Evolutionary conservation across 2,797 vertebrate species (phyloP).

Genomic region (Cossypha heuglini): DNA sequence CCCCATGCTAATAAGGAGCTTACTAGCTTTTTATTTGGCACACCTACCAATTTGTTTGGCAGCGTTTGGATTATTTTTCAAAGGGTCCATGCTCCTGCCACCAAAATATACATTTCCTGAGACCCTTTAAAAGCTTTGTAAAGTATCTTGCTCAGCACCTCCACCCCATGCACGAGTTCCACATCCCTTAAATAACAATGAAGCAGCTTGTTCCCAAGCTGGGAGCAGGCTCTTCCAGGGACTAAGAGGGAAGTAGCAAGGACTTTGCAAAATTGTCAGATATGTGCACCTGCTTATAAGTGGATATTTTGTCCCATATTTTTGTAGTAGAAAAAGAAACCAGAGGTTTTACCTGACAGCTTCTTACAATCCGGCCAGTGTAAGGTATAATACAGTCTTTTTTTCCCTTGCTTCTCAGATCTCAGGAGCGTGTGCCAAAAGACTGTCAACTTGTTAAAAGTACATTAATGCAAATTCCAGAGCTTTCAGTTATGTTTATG

Average conservation of each 20-base stretch:
- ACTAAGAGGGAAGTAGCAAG: neutral
- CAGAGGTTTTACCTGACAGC: conserved; percentile 71
- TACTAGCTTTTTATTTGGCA: neutral
- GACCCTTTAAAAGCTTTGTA: neutral
- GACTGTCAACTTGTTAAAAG: conserved; percentile 77
- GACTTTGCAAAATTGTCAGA: conserved; percentile 13
- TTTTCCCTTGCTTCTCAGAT: conserved; percentile 64
- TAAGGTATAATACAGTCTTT: conserved; percentile 70
- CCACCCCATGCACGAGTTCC: neutral
- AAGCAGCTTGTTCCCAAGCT: neutral
- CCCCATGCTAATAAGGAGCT: neutral
- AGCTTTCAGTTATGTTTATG: conserved; percentile 79
- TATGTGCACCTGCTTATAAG: conserved; percentile 65
- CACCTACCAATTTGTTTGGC: neutral
- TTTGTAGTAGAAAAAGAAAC: conserved; percentile 60
- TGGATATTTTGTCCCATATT: conserved; percentile 48
- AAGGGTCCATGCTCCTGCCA: neutral
- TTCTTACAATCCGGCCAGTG: conserved; percentile 65
- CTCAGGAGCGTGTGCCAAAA: conserved; percentile 71
- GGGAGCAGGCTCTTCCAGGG: neutral
- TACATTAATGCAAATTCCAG: conserved; percentile 78
- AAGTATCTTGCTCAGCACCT: neutral
- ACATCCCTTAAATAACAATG: neutral
- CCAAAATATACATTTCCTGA: neutral
- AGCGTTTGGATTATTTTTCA: neutral